Base-by-base conservation (phyloP, 2,888 invertebrate species). In the Hypercompe scribonia region DNA sequence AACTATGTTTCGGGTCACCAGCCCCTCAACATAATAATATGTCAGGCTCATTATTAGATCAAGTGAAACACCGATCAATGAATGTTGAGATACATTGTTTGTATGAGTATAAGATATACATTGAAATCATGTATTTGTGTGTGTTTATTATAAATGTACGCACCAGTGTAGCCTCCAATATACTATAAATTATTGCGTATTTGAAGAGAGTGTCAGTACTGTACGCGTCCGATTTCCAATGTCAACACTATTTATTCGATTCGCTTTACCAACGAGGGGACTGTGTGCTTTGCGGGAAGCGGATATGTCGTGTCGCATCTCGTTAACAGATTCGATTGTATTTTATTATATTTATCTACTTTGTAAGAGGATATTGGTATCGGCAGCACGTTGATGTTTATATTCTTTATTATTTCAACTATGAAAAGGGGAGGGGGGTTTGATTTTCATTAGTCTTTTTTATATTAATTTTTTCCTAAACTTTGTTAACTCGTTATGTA, bases 291-390 rank as follows among this genome's bases (percentile, higher is more conserved):
- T 86, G 83, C 75, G 84, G 84, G 87, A 85, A 84, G 82, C 75
- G 84, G 84, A 87, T 86, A 84, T 85, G 77, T 79, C 74, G 82
- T 78, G 82, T 82, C 83, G 82, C 77, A 82, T 86, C 89, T 89
- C 88, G 87, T 90, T 90, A 89, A 84, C 85, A 80, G 81, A 83
- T 86, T 78, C 86, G 93, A 94, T 95, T 89, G 85, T 88, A 71
- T 87, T 87, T 86, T 86, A 83, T 78, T 70, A 73, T 76, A 75
- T 70, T 71, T 63, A 46, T 63, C 31, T 72, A 64, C 61, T 63
- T 67, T 64, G 4, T 21, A 7, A 3, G 28, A 42, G 68, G n/a
- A 31, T 71, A 67, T 67, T 54, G 66, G 54, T 68, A 54, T 31
- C 1, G 34, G 61, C 7, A 11, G n/a, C 28, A 24, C 34, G 67